These are phyloP conservation scores for Dendrolimus houi DNA, from an alignment of 2,888 invertebrate species.

Conservation along the genomic window DNA sequence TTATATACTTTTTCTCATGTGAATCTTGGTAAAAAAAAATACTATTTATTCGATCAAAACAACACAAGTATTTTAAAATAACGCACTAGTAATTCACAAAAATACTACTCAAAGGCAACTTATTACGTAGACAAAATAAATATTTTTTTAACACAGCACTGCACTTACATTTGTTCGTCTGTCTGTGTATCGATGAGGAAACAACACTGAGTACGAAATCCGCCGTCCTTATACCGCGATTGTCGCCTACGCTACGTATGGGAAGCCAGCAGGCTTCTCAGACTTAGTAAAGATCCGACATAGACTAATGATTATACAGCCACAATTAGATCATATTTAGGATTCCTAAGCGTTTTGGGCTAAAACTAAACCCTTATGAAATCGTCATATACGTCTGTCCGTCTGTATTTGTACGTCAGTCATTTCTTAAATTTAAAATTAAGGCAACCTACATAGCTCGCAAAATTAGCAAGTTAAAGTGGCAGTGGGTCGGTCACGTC, in stretches of 20 bases:
- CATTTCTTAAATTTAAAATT: no score
- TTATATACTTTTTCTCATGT: not conserved
- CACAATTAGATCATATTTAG: no score
- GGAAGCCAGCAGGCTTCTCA: conserved; percentile 3
- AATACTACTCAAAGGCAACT: not conserved
- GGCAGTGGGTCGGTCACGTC: no score
- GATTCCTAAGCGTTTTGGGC: no score
- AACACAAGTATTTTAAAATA: not conserved
- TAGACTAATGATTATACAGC: no score
- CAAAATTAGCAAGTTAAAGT: no score
- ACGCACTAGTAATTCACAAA: not conserved
- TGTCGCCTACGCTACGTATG: conserved; percentile 49
- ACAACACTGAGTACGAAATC: conserved; percentile 33
- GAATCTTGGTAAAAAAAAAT: not conserved
- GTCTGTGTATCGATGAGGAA: conserved; percentile 45
- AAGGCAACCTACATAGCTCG: no score
- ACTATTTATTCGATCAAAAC: not conserved
- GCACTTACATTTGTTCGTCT: conserved; percentile 57
- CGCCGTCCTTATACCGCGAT: conserved; percentile 50
- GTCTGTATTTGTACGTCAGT: no score
- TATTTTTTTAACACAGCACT: conserved; percentile 16
- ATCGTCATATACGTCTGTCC: no score
- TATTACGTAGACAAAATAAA: not conserved
- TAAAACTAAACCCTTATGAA: no score
- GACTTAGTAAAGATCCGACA: no score